Conservation (phyloP, 2,113 vertebrate species). For the Cryptomyrus ogoouensis region DNA sequence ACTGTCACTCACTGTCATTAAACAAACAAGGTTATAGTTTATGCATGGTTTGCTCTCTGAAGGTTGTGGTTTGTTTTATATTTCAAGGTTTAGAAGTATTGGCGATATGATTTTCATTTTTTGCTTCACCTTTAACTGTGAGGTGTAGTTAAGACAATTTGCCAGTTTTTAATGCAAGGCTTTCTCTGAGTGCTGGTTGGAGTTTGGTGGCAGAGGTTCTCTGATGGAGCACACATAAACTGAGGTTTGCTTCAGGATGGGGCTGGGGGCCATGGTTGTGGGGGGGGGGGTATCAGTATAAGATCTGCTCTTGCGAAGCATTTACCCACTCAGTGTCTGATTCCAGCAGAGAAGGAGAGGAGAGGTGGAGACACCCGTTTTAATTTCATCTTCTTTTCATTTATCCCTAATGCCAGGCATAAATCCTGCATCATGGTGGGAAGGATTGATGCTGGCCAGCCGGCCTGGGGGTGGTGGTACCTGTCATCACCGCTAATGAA, state of each 20-base stretch:
- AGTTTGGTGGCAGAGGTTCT: neutral
- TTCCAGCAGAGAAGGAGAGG: neutral
- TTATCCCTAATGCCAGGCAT: slow-evolving; percentile 28
- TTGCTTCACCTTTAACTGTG: neutral
- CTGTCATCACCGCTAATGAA: slow-evolving; percentile 29
- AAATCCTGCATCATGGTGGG: neutral
- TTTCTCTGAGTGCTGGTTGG: neutral
- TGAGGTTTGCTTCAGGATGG: neutral
- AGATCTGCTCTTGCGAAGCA: neutral
- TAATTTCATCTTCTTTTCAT: slow-evolving; percentile 24
- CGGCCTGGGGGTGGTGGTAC: slow-evolving; percentile 22
- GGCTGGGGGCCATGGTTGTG: neutral
- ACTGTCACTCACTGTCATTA: neutral
- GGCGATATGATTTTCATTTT: neutral
- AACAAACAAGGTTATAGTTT: neutral
- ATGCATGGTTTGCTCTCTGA: neutral
- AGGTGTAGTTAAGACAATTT: neutral
- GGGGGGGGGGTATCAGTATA: neutral
- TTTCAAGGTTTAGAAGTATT: neutral
- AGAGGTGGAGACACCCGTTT: neutral
- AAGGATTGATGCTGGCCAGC: slow-evolving; percentile 9
- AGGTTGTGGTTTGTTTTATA: neutral
- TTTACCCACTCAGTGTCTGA: neutral
- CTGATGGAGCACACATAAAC: neutral
- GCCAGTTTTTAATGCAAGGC: neutral